These are phyloP conservation scores for Leucophenga montana DNA, from an alignment of 2,888 invertebrate genomes.

Conservation along the genomic window DNA sequence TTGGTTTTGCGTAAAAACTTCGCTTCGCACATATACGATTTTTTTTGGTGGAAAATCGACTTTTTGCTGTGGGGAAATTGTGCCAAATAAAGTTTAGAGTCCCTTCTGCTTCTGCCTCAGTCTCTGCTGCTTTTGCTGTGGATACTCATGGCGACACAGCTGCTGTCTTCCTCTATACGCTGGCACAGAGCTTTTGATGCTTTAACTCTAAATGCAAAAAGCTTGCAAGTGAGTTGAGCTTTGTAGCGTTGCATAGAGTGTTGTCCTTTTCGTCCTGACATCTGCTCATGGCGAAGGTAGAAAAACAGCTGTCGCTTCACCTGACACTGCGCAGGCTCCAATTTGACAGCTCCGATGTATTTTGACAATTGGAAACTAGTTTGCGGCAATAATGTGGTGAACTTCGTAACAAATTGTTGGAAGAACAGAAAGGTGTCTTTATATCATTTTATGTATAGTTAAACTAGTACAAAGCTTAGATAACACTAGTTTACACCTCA, in stretches of 20 bases:
- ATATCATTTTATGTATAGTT: too few relatives aligned
- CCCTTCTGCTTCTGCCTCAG: constrained; percentile 26
- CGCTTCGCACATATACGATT: constrained; percentile 56
- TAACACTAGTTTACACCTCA: too few relatives aligned
- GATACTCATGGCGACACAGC: constrained; percentile 63
- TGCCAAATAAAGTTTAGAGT: constrained; percentile 57
- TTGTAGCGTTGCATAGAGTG: constrained; percentile 26
- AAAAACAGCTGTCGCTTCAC: constrained; percentile 45
- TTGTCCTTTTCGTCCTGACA: constrained; percentile 50
- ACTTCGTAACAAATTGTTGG: too few relatives aligned
- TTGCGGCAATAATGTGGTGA: too few relatives aligned
- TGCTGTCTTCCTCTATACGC: constrained; percentile 59
- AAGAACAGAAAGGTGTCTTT: too few relatives aligned
- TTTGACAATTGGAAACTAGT: too few relatives aligned
- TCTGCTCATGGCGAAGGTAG: not conserved
- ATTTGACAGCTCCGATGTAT: constrained; percentile 36
- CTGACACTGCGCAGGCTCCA: constrained; percentile 48
- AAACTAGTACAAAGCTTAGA: too few relatives aligned
- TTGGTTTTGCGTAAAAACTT: constrained; percentile 30
- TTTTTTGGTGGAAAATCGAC: constrained; percentile 65
- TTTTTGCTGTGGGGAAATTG: constrained; percentile 58
- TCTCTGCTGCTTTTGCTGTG: constrained; percentile 45
- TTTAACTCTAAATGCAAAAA: constrained; percentile 54
- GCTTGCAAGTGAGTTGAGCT: constrained; percentile 34
- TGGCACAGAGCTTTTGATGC: constrained; percentile 58